phyloP scores from a whole-genome alignment of 2,888 invertebrate species.

The Opisthograptis luteolata region DNA sequence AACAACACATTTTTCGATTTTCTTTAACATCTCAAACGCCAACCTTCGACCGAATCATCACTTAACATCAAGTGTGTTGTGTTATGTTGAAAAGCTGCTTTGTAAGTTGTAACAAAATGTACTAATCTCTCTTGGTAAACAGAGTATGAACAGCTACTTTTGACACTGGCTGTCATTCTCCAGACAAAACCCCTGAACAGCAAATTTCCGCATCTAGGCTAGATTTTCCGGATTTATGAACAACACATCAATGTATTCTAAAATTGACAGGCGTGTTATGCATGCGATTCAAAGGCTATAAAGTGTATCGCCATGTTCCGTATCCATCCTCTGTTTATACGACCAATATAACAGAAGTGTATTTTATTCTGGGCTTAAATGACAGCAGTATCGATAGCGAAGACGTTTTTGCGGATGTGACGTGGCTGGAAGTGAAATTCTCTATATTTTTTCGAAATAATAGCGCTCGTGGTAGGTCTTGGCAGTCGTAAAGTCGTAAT shows the following conservation, averaged over 20 bases:
- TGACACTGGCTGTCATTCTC: too few relatives aligned
- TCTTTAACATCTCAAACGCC: too few relatives aligned
- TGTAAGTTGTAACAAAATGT: too few relatives aligned
- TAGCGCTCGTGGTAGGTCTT: too few relatives aligned
- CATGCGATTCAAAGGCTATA: slow-evolving; percentile 36
- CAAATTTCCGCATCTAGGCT: slow-evolving; percentile 1
- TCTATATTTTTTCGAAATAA: not conserved
- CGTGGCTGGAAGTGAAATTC: slow-evolving; percentile 25
- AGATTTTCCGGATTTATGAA: slow-evolving; percentile 9
- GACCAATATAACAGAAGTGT: slow-evolving; percentile 48
- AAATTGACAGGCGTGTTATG: slow-evolving; percentile 31
- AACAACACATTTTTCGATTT: too few relatives aligned
- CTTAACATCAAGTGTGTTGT: too few relatives aligned
- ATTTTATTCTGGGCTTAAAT: slow-evolving; percentile 51
- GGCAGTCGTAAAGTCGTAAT: too few relatives aligned
- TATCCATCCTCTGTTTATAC: slow-evolving; percentile 44
- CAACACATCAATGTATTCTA: slow-evolving; percentile 17
- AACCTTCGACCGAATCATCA: too few relatives aligned
- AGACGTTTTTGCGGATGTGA: slow-evolving; percentile 28
- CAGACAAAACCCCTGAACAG: too few relatives aligned
- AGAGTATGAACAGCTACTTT: too few relatives aligned
- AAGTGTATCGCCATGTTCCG: slow-evolving; percentile 29
- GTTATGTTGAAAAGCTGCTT: too few relatives aligned
- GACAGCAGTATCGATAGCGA: slow-evolving; percentile 45
- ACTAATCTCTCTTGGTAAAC: too few relatives aligned